These are phyloP conservation scores for Channa striata DNA, from an alignment of 2,797 vertebrate genomes.

Conservation along the genomic window DNA sequence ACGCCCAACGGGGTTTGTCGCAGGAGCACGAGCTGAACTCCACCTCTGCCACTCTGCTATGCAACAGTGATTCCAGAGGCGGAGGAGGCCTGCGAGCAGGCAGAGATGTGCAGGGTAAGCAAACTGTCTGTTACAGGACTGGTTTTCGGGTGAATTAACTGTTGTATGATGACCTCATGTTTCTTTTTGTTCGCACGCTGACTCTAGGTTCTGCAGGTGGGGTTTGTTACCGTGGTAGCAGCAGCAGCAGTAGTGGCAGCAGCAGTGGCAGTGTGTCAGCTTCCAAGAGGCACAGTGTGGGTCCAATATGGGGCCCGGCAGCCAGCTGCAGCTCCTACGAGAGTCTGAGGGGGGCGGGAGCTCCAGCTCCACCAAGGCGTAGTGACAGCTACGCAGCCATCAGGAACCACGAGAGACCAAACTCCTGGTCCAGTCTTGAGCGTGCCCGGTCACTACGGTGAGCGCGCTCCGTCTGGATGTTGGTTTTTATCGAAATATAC, in stretches of 20 bases:
- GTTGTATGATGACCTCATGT: not conserved
- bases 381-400: conserved; percentile 93
- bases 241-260: conserved; percentile 65
- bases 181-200: not conserved
- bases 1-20: conserved; percentile 85
- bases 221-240: conserved; percentile 68
- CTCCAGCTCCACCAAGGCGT: conserved; percentile 89
- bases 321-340: conserved; percentile 81
- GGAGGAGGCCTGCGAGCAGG: not conserved
- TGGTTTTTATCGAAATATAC: not conserved
- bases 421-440: conserved; percentile 90
- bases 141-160: not conserved
- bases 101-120: conserved; percentile 68
- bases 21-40: conserved; percentile 90
- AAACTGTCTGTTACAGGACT: not conserved
- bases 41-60: conserved; percentile 45
- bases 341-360: conserved; percentile 84
- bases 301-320: conserved; percentile 79
- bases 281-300: conserved; percentile 78
- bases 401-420: conserved; percentile 89
- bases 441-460: conserved; percentile 80
- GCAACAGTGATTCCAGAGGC: conserved; percentile 42
- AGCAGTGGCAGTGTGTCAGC: conserved; percentile 51
- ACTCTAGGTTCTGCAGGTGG: conserved; percentile 45
- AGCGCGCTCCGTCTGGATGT: not conserved